These are phyloP conservation scores for Phyllotreta striolata DNA, from an alignment of 2,888 invertebrate genomes.

Conservation along the genomic window DNA sequence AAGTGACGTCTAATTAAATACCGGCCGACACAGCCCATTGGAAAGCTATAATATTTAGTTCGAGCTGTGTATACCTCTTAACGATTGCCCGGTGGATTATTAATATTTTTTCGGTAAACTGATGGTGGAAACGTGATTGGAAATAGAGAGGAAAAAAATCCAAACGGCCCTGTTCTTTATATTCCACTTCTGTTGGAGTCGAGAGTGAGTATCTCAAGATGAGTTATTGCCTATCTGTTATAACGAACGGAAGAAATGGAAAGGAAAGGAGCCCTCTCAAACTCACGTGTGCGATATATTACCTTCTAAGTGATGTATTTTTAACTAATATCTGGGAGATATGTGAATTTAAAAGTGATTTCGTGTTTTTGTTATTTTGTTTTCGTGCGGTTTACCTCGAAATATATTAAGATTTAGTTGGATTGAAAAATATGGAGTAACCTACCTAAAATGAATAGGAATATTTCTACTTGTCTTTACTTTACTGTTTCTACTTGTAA, in stretches of 20 bases:
- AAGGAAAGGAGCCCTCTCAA: constrained; percentile 56
- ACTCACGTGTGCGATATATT: constrained; percentile 41
- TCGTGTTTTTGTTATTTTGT: neutral
- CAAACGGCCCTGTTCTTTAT: constrained; percentile 4
- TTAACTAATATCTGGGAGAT: constrained; percentile 35
- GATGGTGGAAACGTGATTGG: neutral
- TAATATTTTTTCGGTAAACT: neutral
- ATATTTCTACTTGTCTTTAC: too few species aligned
- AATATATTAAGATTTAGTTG: too few species aligned
- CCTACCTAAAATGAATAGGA: too few species aligned
- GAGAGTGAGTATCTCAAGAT: constrained; percentile 54
- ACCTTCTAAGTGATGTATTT: constrained; percentile 28
- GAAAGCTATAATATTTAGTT: neutral
- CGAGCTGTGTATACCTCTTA: too few species aligned
- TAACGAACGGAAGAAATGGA: constrained; percentile 58
- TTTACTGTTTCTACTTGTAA: too few species aligned
- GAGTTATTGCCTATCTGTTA: constrained; percentile 61
- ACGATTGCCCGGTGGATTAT: too few species aligned
- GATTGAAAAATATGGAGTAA: too few species aligned
- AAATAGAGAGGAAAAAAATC: neutral
- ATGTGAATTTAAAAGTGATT: constrained; percentile 16
- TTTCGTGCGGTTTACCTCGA: too few species aligned
- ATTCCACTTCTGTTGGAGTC: constrained; percentile 44
- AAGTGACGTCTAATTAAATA: constrained; percentile 14
- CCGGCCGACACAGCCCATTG: neutral